Evolutionary conservation across 2,888 invertebrate genomes (phyloP).

Genomic region (Chydorus sphaericus): DNA sequence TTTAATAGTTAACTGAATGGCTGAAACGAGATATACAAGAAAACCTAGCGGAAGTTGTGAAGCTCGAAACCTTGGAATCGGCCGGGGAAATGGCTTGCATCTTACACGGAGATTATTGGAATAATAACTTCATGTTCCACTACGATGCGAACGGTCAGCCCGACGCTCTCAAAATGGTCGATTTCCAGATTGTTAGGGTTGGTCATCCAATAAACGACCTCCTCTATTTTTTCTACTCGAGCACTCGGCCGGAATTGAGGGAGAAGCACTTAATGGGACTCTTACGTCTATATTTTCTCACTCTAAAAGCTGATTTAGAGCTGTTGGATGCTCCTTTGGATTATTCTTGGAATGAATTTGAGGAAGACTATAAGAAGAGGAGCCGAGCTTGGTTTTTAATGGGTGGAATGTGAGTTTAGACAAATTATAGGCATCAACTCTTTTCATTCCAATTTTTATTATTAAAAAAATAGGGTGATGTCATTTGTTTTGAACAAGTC

Average conservation of each 20-base stretch:
- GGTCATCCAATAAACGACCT: conserved; percentile 3
- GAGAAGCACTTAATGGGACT: background rate
- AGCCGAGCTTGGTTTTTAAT: background rate
- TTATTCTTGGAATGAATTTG: background rate
- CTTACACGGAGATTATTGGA: conserved; percentile 15
- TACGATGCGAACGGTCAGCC: background rate
- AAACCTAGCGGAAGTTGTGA: background rate
- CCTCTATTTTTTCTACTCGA: background rate
- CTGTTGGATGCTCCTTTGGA: background rate
- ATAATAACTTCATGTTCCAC: conserved; percentile 14
- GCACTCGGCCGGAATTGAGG: background rate
- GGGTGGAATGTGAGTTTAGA: background rate
- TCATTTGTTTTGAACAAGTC: background rate
- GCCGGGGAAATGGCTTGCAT: conserved; percentile 4
- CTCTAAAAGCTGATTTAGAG: background rate
- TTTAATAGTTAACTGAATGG: background rate
- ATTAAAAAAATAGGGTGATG: no score
- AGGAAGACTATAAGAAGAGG: background rate
- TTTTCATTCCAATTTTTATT: no score
- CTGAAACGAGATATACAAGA: background rate
- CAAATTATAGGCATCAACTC: no score
- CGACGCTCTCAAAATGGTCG: background rate
- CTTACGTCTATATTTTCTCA: background rate
- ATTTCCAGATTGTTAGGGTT: background rate
- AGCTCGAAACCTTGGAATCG: background rate